Evolutionary conservation across 2,888 invertebrate genomes (phyloP).

Genomic region (Philopedon plagiatum): DNA sequence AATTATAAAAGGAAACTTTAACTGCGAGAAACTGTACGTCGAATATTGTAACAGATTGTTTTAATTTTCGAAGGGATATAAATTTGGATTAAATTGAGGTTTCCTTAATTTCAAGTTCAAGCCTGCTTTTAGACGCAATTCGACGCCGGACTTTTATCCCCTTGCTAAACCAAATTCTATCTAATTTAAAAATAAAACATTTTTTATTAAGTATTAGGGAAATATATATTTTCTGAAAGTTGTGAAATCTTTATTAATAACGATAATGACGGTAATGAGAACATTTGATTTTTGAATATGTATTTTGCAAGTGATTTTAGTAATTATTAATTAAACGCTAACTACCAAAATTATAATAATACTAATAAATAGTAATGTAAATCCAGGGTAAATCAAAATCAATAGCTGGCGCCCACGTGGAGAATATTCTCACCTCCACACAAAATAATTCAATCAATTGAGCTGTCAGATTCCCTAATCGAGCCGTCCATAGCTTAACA

Average conservation of each 20-base stretch:
- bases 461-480: slow-evolving; percentile 24
- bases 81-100: slow-evolving; percentile 55
- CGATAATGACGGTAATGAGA: too few relatives aligned
- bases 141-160: slow-evolving; percentile 37
- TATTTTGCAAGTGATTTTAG: too few relatives aligned
- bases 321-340: too few relatives aligned
- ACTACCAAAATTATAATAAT: neutral
- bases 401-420: neutral
- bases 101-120: slow-evolving; percentile 51
- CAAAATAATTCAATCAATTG: slow-evolving; percentile 28
- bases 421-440: slow-evolving; percentile 2
- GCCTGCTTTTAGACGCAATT: slow-evolving; percentile 38
- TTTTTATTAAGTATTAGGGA: neutral
- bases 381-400: neutral
- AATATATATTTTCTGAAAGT: neutral
- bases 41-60: slow-evolving; percentile 59
- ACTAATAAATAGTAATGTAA: neutral
- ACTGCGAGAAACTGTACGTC: slow-evolving; percentile 54
- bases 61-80: slow-evolving; percentile 57
- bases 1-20: slow-evolving; percentile 54
- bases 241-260: neutral
- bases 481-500: slow-evolving; percentile 35
- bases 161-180: slow-evolving; percentile 31
- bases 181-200: slow-evolving; percentile 8
- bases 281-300: neutral